Evolutionary conservation across 2,888 invertebrate species (phyloP).

Genomic region (Megaustenia siamemsis): DNA sequence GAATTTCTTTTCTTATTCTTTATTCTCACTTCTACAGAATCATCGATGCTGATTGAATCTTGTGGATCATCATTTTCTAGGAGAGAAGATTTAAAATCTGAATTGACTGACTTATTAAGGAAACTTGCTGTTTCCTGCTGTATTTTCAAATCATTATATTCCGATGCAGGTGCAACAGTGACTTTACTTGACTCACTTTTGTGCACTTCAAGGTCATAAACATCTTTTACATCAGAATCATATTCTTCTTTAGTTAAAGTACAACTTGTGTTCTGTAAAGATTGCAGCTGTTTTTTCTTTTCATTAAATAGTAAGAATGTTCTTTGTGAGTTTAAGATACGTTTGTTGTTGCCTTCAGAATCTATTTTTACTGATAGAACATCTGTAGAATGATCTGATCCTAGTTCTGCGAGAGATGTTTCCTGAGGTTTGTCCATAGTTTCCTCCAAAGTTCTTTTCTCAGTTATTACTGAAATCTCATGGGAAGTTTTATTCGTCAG

Average conservation of each 20-base stretch:
- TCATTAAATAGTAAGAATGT: background rate
- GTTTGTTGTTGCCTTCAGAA: background rate
- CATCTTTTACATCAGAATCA: background rate
- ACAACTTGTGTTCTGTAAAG: background rate
- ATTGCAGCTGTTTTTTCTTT: background rate
- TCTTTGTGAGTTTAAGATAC: background rate
- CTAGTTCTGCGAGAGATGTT: background rate
- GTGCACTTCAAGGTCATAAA: background rate
- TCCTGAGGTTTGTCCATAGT: background rate
- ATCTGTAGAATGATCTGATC: background rate
- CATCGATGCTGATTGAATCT: too few relatives aligned
- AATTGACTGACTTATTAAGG: too few relatives aligned
- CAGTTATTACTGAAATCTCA: too few relatives aligned
- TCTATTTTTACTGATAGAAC: background rate
- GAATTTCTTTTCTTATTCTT: too few relatives aligned
- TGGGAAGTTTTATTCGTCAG: background rate
- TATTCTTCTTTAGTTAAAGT: background rate
- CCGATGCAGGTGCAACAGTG: too few relatives aligned
- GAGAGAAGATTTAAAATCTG: too few relatives aligned
- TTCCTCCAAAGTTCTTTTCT: background rate
- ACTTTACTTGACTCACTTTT: too few relatives aligned
- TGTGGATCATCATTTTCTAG: too few relatives aligned
- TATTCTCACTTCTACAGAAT: background rate
- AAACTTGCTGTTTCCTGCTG: too few relatives aligned
- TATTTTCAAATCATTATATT: too few relatives aligned